Conservation (phyloP, 2,888 invertebrate species). For the Cantharis rufa region DNA sequence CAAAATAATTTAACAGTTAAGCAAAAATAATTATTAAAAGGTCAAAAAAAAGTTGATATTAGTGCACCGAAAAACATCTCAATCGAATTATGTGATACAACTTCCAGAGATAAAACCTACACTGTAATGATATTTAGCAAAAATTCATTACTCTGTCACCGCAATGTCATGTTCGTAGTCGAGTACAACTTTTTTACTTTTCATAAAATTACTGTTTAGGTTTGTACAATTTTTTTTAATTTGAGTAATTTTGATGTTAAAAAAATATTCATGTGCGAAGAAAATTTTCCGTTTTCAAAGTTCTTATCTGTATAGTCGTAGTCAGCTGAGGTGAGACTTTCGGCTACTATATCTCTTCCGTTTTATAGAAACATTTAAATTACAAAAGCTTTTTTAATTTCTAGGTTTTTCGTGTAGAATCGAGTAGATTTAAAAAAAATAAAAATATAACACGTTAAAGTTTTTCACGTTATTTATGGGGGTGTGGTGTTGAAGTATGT, state of each 20-base stretch:
- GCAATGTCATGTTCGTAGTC: too few species aligned
- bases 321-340: neutral
- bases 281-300: neutral
- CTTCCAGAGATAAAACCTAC: too few species aligned
- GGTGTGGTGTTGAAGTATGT: constrained; percentile 27
- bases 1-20: too few species aligned
- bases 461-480: constrained; percentile 31
- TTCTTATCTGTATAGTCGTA: neutral
- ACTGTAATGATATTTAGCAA: too few species aligned
- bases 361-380: neutral
- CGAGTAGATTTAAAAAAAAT: neutral
- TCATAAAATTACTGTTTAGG: neutral
- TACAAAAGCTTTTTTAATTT: neutral
- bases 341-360: neutral
- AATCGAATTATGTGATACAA: too few species aligned
- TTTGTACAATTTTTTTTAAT: neutral
- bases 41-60: too few species aligned
- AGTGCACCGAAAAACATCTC: too few species aligned
- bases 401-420: neutral
- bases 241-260: neutral
- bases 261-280: neutral
- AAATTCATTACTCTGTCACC: too few species aligned
- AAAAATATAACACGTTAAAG: neutral
- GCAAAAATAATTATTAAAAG: too few species aligned
- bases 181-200: too few species aligned